Evolutionary conservation across 2,888 invertebrate species (phyloP), one percentile per base, ranked within the genome.

Genomic region (Volucella zonaria): DNA sequence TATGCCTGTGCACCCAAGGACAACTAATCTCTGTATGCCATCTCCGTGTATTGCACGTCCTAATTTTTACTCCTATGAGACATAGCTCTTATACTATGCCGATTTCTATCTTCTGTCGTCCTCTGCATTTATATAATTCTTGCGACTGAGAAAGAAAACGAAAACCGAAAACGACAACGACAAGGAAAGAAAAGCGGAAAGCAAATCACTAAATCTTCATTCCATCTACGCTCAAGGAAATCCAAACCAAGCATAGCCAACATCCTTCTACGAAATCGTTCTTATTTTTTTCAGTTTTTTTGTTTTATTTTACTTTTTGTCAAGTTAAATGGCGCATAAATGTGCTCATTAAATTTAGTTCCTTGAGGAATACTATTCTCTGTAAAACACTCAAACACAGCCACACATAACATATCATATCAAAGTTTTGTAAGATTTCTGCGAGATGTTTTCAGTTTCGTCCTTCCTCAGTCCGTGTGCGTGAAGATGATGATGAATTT

Each of bases 291-390:
- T 43, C 15, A 6, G 1, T 31, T 31, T 6, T 31, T 31, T 23
- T 23, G 18, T 2, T 31, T 31, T 6, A 31, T 47, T 51, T n/a
- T 38, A 52, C 64, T 76, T 56, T 81, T 80, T 80, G 75, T 62
- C 49, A 18, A 70, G 81, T 70, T 81, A 70, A 77, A 82, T 77
- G 82, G 66, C 43, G 77, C 77, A 82, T 71, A 82, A 82, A 77
- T 71, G 71, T 77, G 82, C 66, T 82, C 71, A 82, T 82, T 82
- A 82, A 82, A 77, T 61, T 45, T 42, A 61, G 77, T 71, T 77
- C 61, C 77, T 77, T 49, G n/a, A 71, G 54, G 42, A 67, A 31
- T 23, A 59, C 18, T 58, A 8, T 9, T 43, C 47, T 51, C 45
- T 45, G 9, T 43, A 51, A 31, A 31, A 31, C 6, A 31, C 6